Evolutionary conservation across 2,888 invertebrate species (phyloP), one percentile per base, ranked within the genome.

Genomic region (Drosophila mayaguana): DNA sequence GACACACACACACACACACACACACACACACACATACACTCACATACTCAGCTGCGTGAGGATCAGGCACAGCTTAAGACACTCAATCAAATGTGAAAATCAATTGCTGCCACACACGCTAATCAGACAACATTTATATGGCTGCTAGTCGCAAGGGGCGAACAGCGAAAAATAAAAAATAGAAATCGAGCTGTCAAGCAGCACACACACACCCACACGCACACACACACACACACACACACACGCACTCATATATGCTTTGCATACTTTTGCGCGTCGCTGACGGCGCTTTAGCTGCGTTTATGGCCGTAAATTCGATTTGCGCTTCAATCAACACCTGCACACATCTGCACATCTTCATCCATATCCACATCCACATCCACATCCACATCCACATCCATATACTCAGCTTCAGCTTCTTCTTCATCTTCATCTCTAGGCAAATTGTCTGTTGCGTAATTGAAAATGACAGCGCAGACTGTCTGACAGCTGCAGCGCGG

Each of bases 241-340:
- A 12, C 54, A 38, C 12, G 6, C 5, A 36, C 22, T 6, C 20
- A 6, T 28, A 28, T 80, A 73, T 69, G 61, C 73, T 68, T 81
- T 64, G 81, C 72, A 81, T 76, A 80, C 79, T 75, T 81, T 62
- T 62, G 63, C 40, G 66, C 68, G 67, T 28, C 68, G 69, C 32
- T 63, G 68, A 60, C 57, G 63, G 61, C 61, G 43, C 11, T 42
- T 50, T 50, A 3, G 48, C 25, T 22, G 61, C 32, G 65, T 78
- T 75, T 78, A 78, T 62, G 72, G 53, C 56, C 69, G 64, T 72
- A 79, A 79, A 79, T 77, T 80, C 69, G 77, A 80, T 80, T 80
- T 81, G 79, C 79, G 81, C 81, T 77, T 77, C 81, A 81, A 81
- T 81, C 81, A 81, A 81, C 81, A 76, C 71, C 75, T 71, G 67